Conservation (phyloP, 2,113 vertebrate species). For the Emydura subglobosa region DNA sequence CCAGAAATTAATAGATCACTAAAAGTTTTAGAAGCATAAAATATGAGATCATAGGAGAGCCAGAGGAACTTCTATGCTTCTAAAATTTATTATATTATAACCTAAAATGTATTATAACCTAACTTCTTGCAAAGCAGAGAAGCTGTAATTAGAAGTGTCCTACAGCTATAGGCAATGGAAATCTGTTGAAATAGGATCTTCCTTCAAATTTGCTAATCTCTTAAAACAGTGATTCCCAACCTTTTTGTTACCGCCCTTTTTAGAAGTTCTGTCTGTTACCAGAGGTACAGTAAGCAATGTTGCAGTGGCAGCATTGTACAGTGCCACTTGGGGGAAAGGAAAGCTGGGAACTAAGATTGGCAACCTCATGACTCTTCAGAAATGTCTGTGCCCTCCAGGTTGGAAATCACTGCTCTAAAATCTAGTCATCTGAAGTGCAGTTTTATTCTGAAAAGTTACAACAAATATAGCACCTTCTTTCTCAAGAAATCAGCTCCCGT, state of each 20-base stretch:
- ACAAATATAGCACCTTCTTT: neutral
- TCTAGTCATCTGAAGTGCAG: neutral
- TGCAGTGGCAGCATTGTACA: neutral
- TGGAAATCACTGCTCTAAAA: neutral
- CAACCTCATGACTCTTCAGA: neutral
- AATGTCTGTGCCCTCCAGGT: neutral
- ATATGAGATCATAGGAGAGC: neutral
- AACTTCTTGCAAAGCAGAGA: neutral
- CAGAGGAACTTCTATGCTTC: neutral
- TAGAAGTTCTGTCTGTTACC: neutral
- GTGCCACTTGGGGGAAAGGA: too few relatives aligned
- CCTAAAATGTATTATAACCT: neutral
- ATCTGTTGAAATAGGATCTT: neutral
- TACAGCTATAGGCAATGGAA: neutral
- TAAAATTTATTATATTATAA: too few relatives aligned
- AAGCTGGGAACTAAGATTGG: neutral
- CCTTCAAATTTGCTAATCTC: neutral
- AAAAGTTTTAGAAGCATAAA: neutral
- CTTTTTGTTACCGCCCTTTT: neutral
- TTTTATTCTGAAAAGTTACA: neutral
- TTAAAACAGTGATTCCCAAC: neutral
- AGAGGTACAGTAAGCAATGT: neutral
- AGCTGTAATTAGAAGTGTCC: neutral
- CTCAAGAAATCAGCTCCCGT: neutral
- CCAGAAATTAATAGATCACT: neutral